Base-by-base conservation (phyloP, 2,888 invertebrate species). In the Gandaritis pyraliata region DNA sequence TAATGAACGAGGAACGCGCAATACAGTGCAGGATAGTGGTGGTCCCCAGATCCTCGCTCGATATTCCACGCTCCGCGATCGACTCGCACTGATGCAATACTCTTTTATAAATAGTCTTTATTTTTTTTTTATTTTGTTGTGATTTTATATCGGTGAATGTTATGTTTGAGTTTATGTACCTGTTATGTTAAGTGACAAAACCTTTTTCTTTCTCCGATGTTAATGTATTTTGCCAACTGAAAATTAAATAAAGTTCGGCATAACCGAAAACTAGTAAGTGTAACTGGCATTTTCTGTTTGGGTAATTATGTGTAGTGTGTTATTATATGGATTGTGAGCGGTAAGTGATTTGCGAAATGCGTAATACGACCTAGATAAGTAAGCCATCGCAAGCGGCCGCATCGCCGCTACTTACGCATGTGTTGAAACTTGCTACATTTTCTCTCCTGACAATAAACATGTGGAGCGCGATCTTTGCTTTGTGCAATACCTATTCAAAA, bases 91-190 rank as follows among this genome's bases (percentile, higher is more conserved):
- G 87, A 88, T 43, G 50, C 78, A 87, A 88, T 87, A 87, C 86
- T 87, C 85, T 80, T 66, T 60, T 60, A 46, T 60, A 65, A 66
- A 72, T 79, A 84, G 79, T 81, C 70, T 80, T 81, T 80, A 78
- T 84, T 85, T 80, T 86, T 84, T 80, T 52, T 58, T 82, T 82
- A 84, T 81, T 81, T 82, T 80, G 80, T 79, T 78, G 78, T 74
- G 74, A 77, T 77, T 77, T 79, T 55, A 72, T 75, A 82, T 87
- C 84, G 85, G 82, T 86, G 81, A 78, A 74, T 84, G 88, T 88
- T 89, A 86, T 78, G 85, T 82, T 87, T 84, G 91, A 92, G 90
- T 91, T 90, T 82, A 90, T 88, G 91, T 91, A 91, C 91, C 91
- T 92, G 92, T 90, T 92, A 88, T 80, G 82, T 85, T 82, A 86